Evolutionary conservation across 2,888 invertebrate species (phyloP).

Genomic region (Druceiella hillmani): DNA sequence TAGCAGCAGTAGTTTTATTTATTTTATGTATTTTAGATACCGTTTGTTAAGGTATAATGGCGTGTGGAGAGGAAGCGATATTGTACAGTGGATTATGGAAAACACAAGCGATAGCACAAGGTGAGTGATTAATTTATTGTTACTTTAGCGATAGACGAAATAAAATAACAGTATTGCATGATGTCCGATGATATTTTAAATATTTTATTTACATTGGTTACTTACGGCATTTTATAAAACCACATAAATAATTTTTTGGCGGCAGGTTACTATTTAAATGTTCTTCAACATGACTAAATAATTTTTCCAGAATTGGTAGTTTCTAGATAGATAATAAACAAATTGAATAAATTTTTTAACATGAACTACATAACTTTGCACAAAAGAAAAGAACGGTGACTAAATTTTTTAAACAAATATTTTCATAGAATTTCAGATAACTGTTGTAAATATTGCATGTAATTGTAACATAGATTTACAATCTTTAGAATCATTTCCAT

Average conservation of each 20-base stretch:
- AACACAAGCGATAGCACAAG: constrained; percentile 72
- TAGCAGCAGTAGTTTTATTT: too few relatives aligned
- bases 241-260: too few relatives aligned
- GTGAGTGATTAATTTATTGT: constrained; percentile 34
- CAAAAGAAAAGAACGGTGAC: background rate
- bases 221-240: too few relatives aligned
- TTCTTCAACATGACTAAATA: too few relatives aligned
- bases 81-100: constrained; percentile 78
- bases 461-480: background rate
- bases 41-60: constrained; percentile 67
- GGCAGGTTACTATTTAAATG: too few relatives aligned
- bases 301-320: too few relatives aligned
- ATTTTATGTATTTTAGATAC: constrained; percentile 56
- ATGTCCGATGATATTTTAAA: too few relatives aligned
- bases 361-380: too few relatives aligned
- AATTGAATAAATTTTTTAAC: constrained; percentile 6
- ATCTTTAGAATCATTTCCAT: constrained; percentile 4
- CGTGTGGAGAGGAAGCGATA: constrained; percentile 73
- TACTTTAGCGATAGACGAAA: background rate
- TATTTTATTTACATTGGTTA: too few relatives aligned
- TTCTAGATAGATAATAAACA: too few relatives aligned
- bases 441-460: background rate
- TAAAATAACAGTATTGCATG: constrained; percentile 7
- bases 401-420: constrained; percentile 4
- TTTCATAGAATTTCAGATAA: background rate